Evolutionary conservation across 53 echinoderm and acorn worm species (phyloP).

Genomic region (Crossaster papposus): DNA sequence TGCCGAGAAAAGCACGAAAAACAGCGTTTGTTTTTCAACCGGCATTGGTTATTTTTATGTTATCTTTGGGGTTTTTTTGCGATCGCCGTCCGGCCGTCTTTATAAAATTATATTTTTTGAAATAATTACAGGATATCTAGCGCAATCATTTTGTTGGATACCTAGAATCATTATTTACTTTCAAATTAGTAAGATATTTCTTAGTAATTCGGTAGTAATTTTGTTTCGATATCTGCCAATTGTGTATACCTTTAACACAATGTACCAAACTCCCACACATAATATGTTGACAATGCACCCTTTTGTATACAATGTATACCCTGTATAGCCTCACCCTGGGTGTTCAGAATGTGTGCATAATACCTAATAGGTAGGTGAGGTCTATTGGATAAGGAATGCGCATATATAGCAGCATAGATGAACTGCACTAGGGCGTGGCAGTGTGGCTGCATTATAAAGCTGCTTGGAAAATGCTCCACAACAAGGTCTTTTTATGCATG

Average conservation of each 20-base stretch:
- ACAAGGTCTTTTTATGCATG: not conserved
- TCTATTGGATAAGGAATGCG: not conserved
- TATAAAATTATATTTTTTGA: too few species aligned
- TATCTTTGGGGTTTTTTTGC: too few species aligned
- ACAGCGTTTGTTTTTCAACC: too few species aligned
- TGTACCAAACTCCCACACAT: not conserved
- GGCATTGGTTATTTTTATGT: too few species aligned
- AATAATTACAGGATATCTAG: too few species aligned
- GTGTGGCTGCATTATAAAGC: constrained; percentile 17
- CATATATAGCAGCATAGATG: constrained; percentile 11
- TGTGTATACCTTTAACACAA: not conserved
- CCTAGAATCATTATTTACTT: too few species aligned
- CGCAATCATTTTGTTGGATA: too few species aligned
- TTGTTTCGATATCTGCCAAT: too few species aligned
- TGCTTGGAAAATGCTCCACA: not conserved
- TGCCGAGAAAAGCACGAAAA: too few species aligned
- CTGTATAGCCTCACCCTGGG: not conserved
- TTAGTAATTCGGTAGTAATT: too few species aligned
- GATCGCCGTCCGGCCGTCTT: too few species aligned
- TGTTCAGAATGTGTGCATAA: not conserved
- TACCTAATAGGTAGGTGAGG: not conserved
- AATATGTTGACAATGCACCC: not conserved
- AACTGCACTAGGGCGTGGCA: constrained; percentile 39
- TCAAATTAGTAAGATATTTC: too few species aligned
- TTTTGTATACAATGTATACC: not conserved